Percentiles rank a stretch among this genome's conserved stretches.
Evolutionary conservation across 2,113 vertebrate genomes (phyloP).

Genomic region (Chiloscyllium plagiosum): DNA sequence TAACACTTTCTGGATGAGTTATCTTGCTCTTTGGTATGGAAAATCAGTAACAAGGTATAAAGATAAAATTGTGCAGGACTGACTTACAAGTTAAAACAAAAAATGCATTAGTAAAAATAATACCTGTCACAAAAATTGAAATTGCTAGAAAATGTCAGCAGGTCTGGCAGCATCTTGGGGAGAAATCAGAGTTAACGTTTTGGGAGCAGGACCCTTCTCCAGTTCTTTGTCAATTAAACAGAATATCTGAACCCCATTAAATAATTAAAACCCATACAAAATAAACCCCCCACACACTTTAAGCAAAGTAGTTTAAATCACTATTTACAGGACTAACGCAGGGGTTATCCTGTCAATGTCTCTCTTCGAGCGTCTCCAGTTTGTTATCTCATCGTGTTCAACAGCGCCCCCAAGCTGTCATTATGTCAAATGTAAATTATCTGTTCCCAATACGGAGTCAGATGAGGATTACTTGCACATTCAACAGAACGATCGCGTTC

Average conservation of each 20-base stretch:
- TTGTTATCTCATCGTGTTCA: background rate
- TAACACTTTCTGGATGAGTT: background rate
- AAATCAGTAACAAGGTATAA: background rate
- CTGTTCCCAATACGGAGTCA: background rate
- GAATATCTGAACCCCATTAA: background rate
- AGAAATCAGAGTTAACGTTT: too few species aligned
- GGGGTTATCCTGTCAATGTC: background rate
- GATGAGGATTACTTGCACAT: background rate
- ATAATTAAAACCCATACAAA: background rate
- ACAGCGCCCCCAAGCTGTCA: conserved; percentile 10
- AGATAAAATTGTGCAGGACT: background rate
- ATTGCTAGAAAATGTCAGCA: too few species aligned
- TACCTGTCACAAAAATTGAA: too few species aligned
- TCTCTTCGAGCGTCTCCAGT: background rate
- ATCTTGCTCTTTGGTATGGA: background rate
- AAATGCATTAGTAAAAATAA: background rate
- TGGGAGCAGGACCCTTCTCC: too few species aligned
- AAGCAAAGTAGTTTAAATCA: background rate
- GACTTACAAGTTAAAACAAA: background rate
- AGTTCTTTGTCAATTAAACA: background rate
- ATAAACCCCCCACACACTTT: background rate
- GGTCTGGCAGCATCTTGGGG: too few species aligned
- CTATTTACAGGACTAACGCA: background rate
- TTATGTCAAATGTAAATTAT: too few species aligned
- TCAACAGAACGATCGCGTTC: too few species aligned